Evolutionary conservation across 2,888 invertebrate species (phyloP), one percentile per base, ranked within the genome.

Genomic region (Lasioglossum zephyrum): DNA sequence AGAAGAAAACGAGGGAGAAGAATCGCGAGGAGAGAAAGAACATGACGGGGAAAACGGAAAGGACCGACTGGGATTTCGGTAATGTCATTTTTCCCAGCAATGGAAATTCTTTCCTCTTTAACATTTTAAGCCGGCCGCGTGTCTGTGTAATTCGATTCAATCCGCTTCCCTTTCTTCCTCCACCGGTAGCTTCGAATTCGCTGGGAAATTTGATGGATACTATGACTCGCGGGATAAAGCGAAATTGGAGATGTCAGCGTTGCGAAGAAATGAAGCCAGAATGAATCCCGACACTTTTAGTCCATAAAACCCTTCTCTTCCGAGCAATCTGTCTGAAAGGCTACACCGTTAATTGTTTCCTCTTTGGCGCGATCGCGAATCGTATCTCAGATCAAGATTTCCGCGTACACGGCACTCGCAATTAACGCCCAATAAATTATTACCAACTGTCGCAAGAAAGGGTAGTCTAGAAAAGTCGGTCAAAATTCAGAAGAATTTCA

Each of bases 101-200:
- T 84, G 80, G 83, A 86, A 90, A 88, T 90, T 85, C 75, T 87
- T 80, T 79, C 82, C 72, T 77, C 86, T 87, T 87, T 83, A 76
- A 31, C 83, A 82, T 88, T 89, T 90, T 88, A 89, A 91, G 86
- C 82, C 84, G 77, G 79, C 86, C 47, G 80, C 84, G 83, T 81
- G 77, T 57, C 82, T 74, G 77, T 87, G 91, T 91, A 91, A 91
- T 88, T 88, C 82, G 86, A 90, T 91, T 88, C 88, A 82, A 88
- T 88, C 87, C 84, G 85, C 87, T 85, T 73, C 79, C 84, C 80
- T 49, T 70, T 79, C 86, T 63, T 79, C 72, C 77, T 49, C 44
- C 18, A 36, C 36, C 75, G 69, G 49, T 57, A 69, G 80, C 74
- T 79, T 78, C 75, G 74, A 77, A 74, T 89, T 82, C 79, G 75